Base-by-base conservation (phyloP, 1,140 invertebrate species). In the Drosophila littoralis region DNA sequence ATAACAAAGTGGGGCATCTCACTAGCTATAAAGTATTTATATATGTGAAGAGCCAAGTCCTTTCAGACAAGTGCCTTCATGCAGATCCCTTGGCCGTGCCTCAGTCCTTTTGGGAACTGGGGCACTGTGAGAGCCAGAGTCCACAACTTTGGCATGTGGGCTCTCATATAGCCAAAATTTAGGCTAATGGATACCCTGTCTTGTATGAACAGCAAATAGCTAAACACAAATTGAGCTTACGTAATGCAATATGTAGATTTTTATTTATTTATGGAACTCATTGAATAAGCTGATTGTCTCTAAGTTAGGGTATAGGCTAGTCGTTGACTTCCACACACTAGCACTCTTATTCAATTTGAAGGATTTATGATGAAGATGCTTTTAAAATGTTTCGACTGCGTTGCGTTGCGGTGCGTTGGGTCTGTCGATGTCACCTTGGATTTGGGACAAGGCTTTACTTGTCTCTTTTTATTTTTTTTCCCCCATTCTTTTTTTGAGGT, bases 291-390 rank as follows among this genome's bases (percentile, higher is more conserved):
- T 2, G 8, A 48, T 7, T n/a, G n/a, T 32, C 22, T 32, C 1
- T 32, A 8, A 51, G n/a, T 28, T 10, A 57, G 54, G 36, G 45
- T 59, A 59, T 35, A 15, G 13, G 4, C 12, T 2, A 59, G 50
- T 59, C 65, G 38, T 9, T 42, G 28, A 61, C 7, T 1, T 33
- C n/a, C 5, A 15, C 12, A 15, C 10, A 1, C 1, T n/a, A 9
- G 42, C 35, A 7, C 40, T 33, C 13, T 15, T 17, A 36, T 68
- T 38, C 79, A 74, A 69, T 86, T 68, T 85, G 63, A 28, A 60
- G 79, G 76, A 86, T 79, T 88, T 86, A 79, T 88, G 82, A 88
- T 82, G 79, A 82, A 88, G 82, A 88, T 88, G 79, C 83, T 86
- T 88, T 86, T 82, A 82, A 86, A 88, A 79, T 69, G 79, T 77